Base-by-base conservation (phyloP, 2,797 vertebrate species). In the Coendou prehensilis region DNA sequence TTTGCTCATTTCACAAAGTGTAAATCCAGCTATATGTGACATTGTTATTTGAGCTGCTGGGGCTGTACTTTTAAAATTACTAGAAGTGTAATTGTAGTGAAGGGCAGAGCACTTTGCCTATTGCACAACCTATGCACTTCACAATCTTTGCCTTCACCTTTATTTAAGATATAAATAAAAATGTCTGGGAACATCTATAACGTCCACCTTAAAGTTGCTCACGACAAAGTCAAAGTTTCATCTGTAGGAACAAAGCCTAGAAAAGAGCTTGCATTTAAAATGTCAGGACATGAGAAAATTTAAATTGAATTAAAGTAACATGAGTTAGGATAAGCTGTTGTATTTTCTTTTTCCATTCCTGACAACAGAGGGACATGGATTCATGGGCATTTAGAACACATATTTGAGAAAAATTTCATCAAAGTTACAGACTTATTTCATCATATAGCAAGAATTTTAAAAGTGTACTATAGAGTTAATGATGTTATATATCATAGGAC, bases 271-370 rank as follows among this genome's bases (percentile, higher is more conserved):
- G 37, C 6, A 4, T 83, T 79, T 87, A 79, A 61, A 91, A 93
- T 18, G 28, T 78, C 63, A 52, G 15, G 30, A 41, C 15, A 45
- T 50, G 18, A 47, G 30, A 8, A 87, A 63, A 67, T 47, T 6
- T 81, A 82, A 94, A 37, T 85, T 78, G 75, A 59, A 89, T 59
- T 86, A 76, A 89, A 89, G 59, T 54, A 61, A 67, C 52, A 82
- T 13, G 17, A 37, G 18, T 14, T 69, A 61, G 1, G 17, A 56
- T 59, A 13, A 63, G 1, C 6, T 50, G 45, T 41, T n/a, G 30
- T 33, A 13, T 73, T 69, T 88, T 69, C 54, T 76, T 91, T 75
- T 56, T 91, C 30, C 14, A 26, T 26, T 50, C 26, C 7, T 30
- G 50, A 63, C 33, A 61, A 56, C 33, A 57, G 61, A 83, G 9